Base-by-base conservation (phyloP, 2,888 invertebrate species). In the Rhingia rostrata region DNA sequence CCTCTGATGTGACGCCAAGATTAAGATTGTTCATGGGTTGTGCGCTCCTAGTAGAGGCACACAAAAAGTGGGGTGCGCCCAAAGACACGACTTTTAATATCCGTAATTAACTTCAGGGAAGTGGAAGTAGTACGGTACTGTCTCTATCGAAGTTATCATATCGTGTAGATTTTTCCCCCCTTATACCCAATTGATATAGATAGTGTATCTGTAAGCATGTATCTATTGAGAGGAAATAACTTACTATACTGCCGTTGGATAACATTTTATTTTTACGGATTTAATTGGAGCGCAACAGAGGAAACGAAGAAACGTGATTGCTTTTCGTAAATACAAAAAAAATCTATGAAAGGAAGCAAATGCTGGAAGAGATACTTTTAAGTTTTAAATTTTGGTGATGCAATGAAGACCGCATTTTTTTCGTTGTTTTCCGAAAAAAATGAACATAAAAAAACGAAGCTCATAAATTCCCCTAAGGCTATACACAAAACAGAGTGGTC, bases 21-120 rank as follows among this genome's bases (percentile, higher is more conserved):
- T 83, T 66, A 78, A 61, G 80, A 80, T 56, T 70, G 69, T 61
- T 33, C 54, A 77, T 10, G 49, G 35, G 41, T 41, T 41, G 14
- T 58, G 56, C 6, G 33, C 51, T 51, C 41, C n/a, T 49, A 49
- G 22, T 30, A 22, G 30, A 30, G 4, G 32, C 51, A 43, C 63
- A 32, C 6, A 53, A 45, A 7, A 5, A 43, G 41, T 72, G 77
- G 66, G 72, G 72, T 74, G 83, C 73, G 79, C 79, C 83, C 77
- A 58, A 12, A 82, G 60, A 79, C 83, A 83, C 79, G 73, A 83
- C 73, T 79, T 58, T 78, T 83, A 83, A 83, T 79, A 79, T 83
- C 83, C 73, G 73, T 79, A 83, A 83, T 83, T 83, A 83, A 83
- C 63, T 69, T 64, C 63, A 64, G 67, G 83, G 69, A 73, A 79